Evolutionary conservation across 2,888 invertebrate genomes (phyloP).

Genomic region (Silvanus unidentatus): DNA sequence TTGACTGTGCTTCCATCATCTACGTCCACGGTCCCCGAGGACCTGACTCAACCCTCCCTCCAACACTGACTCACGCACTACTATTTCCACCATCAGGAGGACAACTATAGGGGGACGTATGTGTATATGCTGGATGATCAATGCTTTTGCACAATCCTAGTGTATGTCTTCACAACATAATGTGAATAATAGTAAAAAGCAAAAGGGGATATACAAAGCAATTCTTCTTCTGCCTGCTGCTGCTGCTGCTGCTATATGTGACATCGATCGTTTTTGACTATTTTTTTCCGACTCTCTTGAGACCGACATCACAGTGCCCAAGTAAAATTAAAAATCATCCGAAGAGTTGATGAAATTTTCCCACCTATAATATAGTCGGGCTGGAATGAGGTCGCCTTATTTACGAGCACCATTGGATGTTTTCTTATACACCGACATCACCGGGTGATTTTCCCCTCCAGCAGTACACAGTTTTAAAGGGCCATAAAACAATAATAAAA

Average conservation of each 20-base stretch:
- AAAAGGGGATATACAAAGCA: no score
- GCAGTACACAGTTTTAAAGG: slow-evolving; percentile 31
- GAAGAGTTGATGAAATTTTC: no score
- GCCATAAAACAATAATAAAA: slow-evolving; percentile 41
- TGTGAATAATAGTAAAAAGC: no score
- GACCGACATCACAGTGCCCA: no score
- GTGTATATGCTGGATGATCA: slow-evolving; percentile 17
- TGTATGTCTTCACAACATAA: no score
- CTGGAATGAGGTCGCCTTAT: slow-evolving; percentile 29
- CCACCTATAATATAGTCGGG: slow-evolving; percentile 6
- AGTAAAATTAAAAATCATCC: no score
- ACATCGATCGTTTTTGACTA: no score
- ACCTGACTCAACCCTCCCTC: slow-evolving; percentile 36
- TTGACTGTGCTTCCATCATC: slow-evolving; percentile 46
- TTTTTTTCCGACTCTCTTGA: no score
- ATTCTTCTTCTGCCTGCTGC: no score
- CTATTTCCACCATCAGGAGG: slow-evolving; percentile 10
- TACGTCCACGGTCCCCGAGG: slow-evolving; percentile 39
- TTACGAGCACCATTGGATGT: slow-evolving; percentile 30
- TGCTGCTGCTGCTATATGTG: no score
- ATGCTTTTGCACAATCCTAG: slow-evolving; percentile 10
- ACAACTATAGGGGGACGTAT: slow-evolving; percentile 14
- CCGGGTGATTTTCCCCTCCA: slow-evolving; percentile 20
- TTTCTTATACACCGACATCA: slow-evolving; percentile 25
- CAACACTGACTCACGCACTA: slow-evolving; percentile 33